Evolutionary conservation across 1,140 invertebrate genomes (phyloP).

Genomic region (Bombus superbus): DNA sequence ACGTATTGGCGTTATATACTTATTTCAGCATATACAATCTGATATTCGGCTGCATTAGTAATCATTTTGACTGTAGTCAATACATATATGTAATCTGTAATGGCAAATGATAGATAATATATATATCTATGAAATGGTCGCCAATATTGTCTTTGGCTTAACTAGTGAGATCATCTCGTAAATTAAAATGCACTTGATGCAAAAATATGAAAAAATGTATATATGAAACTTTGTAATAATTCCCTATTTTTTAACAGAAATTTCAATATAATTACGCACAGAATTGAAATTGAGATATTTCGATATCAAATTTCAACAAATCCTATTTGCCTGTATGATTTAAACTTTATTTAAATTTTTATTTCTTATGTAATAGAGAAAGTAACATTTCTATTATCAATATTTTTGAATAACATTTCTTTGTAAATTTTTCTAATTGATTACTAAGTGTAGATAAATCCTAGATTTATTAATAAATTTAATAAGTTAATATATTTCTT

Average conservation of each 20-base stretch:
- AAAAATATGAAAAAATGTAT: not conserved
- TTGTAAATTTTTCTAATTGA: not conserved
- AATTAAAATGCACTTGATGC: not conserved
- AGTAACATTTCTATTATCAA: not conserved
- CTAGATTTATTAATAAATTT: not conserved
- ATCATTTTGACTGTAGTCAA: not conserved
- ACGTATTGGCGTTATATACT: not conserved
- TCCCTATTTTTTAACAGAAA: not conserved
- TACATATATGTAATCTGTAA: not conserved
- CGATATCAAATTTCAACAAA: not conserved
- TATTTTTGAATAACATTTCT: slow-evolving; percentile 5
- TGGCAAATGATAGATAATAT: not conserved
- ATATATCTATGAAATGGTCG: not conserved
- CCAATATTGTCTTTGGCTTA: not conserved
- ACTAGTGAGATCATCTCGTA: not conserved
- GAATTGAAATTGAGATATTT: not conserved
- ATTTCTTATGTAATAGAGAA: not conserved
- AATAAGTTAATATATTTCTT: not conserved
- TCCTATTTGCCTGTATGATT: not conserved
- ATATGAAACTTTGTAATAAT: slow-evolving; percentile 26
- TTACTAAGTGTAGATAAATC: not conserved
- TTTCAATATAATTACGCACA: slow-evolving; percentile 7
- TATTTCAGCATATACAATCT: slow-evolving; percentile 41
- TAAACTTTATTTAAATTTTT: not conserved
- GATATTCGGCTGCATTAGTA: slow-evolving; percentile 41